phyloP scores from a whole-genome alignment of 1,140 invertebrate species.

The Pentalonia nigronervosa region DNA sequence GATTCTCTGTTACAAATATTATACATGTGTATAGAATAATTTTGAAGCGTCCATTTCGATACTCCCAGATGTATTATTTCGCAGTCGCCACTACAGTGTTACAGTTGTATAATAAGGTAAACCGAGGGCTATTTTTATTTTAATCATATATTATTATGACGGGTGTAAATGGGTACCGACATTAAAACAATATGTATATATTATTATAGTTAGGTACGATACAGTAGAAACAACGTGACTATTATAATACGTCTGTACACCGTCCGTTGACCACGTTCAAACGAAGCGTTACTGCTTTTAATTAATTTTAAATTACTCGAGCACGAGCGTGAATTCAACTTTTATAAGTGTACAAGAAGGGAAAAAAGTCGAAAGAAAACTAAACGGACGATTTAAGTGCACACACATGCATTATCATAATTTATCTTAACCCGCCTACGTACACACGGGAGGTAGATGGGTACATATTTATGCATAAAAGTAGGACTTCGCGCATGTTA shows the following conservation, averaged over 20 bases:
- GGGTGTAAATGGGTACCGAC: neutral
- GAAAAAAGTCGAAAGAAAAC: conserved; percentile 16
- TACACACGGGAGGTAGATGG: neutral
- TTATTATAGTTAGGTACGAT: neutral
- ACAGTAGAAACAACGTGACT: neutral
- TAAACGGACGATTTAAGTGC: neutral
- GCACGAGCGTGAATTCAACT: conserved; percentile 2
- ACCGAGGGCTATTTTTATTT: neutral
- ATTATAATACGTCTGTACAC: neutral
- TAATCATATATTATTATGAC: neutral
- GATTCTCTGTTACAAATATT: neutral
- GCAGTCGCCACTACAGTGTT: neutral
- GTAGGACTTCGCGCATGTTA: neutral
- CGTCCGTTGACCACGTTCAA: conserved; percentile 1
- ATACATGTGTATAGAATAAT: neutral
- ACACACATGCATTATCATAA: neutral
- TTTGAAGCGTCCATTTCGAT: neutral
- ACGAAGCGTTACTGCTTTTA: neutral
- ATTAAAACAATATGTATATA: neutral
- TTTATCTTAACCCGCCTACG: neutral
- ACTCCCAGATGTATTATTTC: neutral
- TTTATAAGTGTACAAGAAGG: neutral
- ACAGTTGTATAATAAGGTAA: neutral
- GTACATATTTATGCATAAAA: neutral
- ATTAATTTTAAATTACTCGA: conserved; percentile 37